These are phyloP conservation scores for Homarus americanus DNA, from an alignment of 1,140 invertebrate species.

Conservation along the genomic window DNA sequence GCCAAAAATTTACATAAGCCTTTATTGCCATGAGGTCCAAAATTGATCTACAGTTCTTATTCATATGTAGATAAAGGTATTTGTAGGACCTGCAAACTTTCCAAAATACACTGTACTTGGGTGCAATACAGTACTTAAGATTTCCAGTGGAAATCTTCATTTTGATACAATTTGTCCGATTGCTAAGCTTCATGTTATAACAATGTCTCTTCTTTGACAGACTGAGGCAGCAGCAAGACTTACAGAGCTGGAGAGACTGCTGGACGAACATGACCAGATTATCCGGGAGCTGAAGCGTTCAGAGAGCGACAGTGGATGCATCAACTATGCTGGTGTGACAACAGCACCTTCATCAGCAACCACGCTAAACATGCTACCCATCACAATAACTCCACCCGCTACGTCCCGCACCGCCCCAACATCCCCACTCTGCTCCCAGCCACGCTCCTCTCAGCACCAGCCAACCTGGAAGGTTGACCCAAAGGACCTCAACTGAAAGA, in stretches of 20 bases:
- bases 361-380: slow-evolving; percentile 57
- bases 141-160: neutral
- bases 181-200: neutral
- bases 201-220: slow-evolving; percentile 35
- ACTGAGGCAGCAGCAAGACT: slow-evolving; percentile 71
- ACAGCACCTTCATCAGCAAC: slow-evolving; percentile 58
- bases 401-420: slow-evolving; percentile 59
- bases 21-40: no score
- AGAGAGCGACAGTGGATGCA: slow-evolving; percentile 65
- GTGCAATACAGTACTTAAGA: neutral
- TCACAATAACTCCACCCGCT: slow-evolving; percentile 56
- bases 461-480: slow-evolving; percentile 32
- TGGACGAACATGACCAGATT: slow-evolving; percentile 74
- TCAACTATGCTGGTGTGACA: slow-evolving; percentile 53
- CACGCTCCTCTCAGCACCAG: slow-evolving; percentile 51
- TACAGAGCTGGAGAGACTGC: slow-evolving; percentile 70
- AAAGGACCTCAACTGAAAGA: slow-evolving; percentile 23
- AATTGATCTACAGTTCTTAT: no score
- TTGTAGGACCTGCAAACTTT: neutral
- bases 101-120: neutral
- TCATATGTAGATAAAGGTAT: neutral
- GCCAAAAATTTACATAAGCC: no score
- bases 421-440: slow-evolving; percentile 50
- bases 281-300: slow-evolving; percentile 74
- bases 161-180: neutral